phyloP scores from a whole-genome alignment of 1,140 invertebrate species.

The Drosophila nikananu region DNA sequence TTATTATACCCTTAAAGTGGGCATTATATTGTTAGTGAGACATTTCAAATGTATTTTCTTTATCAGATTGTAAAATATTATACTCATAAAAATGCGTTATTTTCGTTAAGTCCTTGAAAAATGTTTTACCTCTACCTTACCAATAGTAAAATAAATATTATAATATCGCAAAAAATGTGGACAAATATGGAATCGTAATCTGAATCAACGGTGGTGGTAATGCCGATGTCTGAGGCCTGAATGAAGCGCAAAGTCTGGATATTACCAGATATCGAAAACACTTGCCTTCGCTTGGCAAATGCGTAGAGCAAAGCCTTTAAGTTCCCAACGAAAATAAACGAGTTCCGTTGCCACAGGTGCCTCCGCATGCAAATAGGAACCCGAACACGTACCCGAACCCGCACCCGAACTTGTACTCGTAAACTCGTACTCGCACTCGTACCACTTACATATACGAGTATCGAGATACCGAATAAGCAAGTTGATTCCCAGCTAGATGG shows the following conservation, averaged over 20 bases:
- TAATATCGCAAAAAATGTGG: neutral
- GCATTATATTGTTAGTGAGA: neutral
- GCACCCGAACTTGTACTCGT: neutral
- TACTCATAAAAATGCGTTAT: neutral
- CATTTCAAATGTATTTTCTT: neutral
- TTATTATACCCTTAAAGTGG: neutral
- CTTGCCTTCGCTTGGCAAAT: conserved; percentile 30
- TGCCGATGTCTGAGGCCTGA: conserved; percentile 18
- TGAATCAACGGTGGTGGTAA: neutral
- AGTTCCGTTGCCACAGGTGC: conserved; percentile 41
- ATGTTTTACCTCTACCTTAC: no score
- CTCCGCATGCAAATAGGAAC: conserved; percentile 37
- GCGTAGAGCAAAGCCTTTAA: conserved; percentile 54
- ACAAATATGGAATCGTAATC: neutral
- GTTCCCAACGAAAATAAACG: conserved; percentile 41
- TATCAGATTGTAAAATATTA: neutral
- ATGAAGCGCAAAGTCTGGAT: conserved; percentile 42
- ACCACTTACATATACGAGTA: conserved; percentile 13
- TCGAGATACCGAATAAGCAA: conserved; percentile 11
- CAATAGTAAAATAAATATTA: no score
- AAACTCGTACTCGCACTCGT: neutral
- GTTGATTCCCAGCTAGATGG: conserved; percentile 27
- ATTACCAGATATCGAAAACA: conserved; percentile 51
- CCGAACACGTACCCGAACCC: neutral
- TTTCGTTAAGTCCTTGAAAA: neutral